Evolutionary conservation across 2,797 vertebrate species (phyloP), one percentile per base, ranked within the genome.

Genomic region (Gouania willdenowi): DNA sequence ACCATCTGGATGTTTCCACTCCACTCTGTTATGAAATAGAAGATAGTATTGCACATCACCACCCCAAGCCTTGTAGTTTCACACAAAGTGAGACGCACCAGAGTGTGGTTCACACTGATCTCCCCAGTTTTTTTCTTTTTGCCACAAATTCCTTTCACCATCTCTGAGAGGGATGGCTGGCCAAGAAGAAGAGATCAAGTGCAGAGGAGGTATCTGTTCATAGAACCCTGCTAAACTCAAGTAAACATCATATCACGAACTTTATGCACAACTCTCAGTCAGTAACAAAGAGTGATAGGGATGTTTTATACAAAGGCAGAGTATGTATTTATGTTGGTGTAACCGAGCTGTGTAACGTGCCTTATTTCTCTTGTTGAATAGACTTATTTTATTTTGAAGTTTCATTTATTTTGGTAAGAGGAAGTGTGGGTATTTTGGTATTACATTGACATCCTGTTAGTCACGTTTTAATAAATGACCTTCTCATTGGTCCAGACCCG

Each of bases 81-180:
- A 54, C 63, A 50, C 26, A 52, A 41, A 53, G 67, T 12, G 11
- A 41, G 40, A 27, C 27, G 47, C 65, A 45, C 49, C 21, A 19
- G 42, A 45, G 66, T 57, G 58, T 75, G 77, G 62, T 79, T 80
- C 62, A 75, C 50, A 57, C 52, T 43, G 37, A 47, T 75, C 69
- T 71, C 54, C 66, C 26, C n/a, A 0, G 66, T 71, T 20, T 20
- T 6, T 20, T 20, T 19, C 2, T n/a, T n/a, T n/a, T 54, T 29
- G 53, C 40, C 35, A 26, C 39, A 74, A 58, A 84, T 77, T 60
- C 55, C 55, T 70, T 71, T 64, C 63, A 38, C 47, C 47, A 20
- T 46, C 58, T 68, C 62, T 53, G 32, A 10, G 51, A 54, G 56
- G 39, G 52, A 55, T 59, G 41, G 45, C 68, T 70, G 61, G 57